Conservation (phyloP, 2,888 invertebrate species). For the Drosophila meridionalis region DNA sequence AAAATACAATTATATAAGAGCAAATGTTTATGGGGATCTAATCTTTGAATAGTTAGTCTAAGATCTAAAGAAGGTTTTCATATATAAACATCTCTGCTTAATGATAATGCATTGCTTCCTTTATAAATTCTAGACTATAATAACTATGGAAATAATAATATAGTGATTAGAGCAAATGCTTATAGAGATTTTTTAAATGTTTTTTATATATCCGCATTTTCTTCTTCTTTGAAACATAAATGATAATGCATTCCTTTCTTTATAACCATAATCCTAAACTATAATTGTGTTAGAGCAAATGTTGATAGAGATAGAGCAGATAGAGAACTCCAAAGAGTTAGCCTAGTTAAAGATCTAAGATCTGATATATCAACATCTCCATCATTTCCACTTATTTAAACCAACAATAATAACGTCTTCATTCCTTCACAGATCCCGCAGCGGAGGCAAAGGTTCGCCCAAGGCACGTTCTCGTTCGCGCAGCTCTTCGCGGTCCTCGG, state of each 20-base stretch:
- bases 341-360: background rate
- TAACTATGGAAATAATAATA: too few relatives aligned
- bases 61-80: background rate
- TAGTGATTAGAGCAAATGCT: too few relatives aligned
- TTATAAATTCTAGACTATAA: too few relatives aligned
- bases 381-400: background rate
- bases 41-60: background rate
- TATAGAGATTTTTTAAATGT: too few relatives aligned
- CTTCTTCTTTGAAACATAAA: too few relatives aligned
- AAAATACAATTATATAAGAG: background rate
- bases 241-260: too few relatives aligned
- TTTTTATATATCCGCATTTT: too few relatives aligned
- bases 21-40: background rate
- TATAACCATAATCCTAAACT: background rate
- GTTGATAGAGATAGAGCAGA: rapidly evolving
- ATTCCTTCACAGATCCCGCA: constrained; percentile 65
- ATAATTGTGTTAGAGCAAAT: background rate
- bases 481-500: constrained; percentile 79
- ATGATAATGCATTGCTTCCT: too few relatives aligned
- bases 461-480: constrained; percentile 64
- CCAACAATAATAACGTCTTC: background rate
- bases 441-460: constrained; percentile 63
- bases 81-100: background rate
- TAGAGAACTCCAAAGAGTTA: background rate
- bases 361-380: background rate